Evolutionary conservation across 2,113 vertebrate genomes (phyloP), one percentile per base, ranked within the genome.

Genomic region (Zosterops hypoxanthus): DNA sequence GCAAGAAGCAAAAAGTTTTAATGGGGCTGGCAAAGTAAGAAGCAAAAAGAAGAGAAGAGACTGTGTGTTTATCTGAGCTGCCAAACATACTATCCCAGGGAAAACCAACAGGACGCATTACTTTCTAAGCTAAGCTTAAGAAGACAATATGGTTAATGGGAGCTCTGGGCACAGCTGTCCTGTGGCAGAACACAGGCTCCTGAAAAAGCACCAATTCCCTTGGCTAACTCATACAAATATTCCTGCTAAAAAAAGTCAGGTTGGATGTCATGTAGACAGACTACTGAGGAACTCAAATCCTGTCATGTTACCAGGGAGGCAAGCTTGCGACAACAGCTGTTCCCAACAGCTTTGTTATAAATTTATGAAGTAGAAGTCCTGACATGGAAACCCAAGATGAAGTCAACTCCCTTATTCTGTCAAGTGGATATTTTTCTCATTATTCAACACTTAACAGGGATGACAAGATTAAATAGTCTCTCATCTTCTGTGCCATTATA

Each of bases 401-500:
- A 96, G 95, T 95, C 86, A 96, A 83, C 81, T 89, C 28, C 33
- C 86, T 94, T 64, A 52, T 83, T 80, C 88, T 49, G 72, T 90
- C 69, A 68, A 96, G 96, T 89, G 25, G 57, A 18, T 96, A 90
- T 92, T 96, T 97, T 96, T 88, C 96, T 96, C 95, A 97, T 98
- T 97, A 97, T 92, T 98, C 96, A 94, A 59, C 92, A 71, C 76
- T 88, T 98, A 97, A 97, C 36, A 33, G 96, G 92, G 84, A 92
- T 82, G 96, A 95, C 96, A 57, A 97, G 83, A 98, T 96, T 92
- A 97, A 96, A 97, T 63, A 95, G 92, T 50, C 86, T 90, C 94
- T 92, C 94, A 94, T 96, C 97, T 83, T 95, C 95, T 92, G 93
- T 19, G 5, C 95, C 97, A 96, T 98, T 97, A 97, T 79, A 53